Conservation (phyloP, 2,113 vertebrate species). For the Lagopus muta region DNA sequence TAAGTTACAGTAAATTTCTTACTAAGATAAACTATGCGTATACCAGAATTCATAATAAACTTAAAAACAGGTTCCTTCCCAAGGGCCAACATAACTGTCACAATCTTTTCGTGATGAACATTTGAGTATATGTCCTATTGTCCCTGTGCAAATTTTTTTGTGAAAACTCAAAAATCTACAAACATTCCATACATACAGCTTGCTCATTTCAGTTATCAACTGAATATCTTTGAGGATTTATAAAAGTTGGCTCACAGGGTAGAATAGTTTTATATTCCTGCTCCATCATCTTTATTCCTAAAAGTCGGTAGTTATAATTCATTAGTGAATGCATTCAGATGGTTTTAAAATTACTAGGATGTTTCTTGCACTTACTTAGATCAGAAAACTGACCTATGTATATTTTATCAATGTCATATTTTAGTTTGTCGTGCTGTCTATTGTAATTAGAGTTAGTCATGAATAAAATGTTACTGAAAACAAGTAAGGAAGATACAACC, state of each 20-base stretch:
- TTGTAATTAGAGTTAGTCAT: not conserved
- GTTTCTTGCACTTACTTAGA: not conserved
- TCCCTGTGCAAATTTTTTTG: not conserved
- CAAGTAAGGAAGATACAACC: not conserved
- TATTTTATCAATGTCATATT: not conserved
- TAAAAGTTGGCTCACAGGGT: not conserved
- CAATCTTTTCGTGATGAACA: slow-evolving; percentile 8
- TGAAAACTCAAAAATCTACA: slow-evolving; percentile 12
- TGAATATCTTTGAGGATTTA: not conserved
- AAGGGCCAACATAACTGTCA: slow-evolving; percentile 24
- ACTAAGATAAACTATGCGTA: not conserved
- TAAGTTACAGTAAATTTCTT: not conserved
- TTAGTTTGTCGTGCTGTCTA: not conserved
- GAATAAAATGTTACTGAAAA: not conserved
- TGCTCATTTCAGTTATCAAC: not conserved
- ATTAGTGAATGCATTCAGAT: not conserved
- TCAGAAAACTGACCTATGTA: not conserved
- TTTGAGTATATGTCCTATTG: slow-evolving; percentile 15
- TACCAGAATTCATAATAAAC: not conserved
- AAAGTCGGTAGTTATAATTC: not conserved
- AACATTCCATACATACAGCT: not conserved
- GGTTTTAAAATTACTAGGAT: not conserved
- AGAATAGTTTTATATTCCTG: not conserved
- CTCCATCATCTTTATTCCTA: not conserved
- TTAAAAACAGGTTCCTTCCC: not conserved